Evolutionary conservation across 2,113 vertebrate genomes (phyloP).

Genomic region (Hippocampus barbouri): DNA sequence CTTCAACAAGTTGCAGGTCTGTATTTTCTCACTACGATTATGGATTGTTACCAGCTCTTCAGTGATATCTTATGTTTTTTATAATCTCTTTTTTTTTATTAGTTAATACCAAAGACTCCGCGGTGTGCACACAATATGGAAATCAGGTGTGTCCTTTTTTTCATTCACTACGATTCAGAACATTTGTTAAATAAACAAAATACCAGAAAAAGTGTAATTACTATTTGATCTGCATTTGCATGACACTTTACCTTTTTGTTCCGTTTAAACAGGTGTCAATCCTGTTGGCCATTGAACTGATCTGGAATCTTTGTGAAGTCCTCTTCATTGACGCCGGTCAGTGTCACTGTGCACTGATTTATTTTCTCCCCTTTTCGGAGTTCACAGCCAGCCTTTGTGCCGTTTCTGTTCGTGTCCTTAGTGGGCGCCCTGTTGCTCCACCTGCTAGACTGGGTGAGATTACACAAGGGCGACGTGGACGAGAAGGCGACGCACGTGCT

Average conservation of each 20-base stretch:
- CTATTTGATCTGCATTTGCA: background rate
- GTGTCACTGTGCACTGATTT: slow-evolving; percentile 10
- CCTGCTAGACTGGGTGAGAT: slow-evolving; percentile 91
- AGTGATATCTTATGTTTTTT: background rate
- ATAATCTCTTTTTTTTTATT: slow-evolving; percentile 29
- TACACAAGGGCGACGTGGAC: slow-evolving; percentile 90
- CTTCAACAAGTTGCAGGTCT: slow-evolving; percentile 85
- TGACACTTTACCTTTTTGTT: slow-evolving; percentile 5
- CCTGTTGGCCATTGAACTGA: slow-evolving; percentile 90
- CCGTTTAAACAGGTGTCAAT: slow-evolving; percentile 79
- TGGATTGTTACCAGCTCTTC: background rate
- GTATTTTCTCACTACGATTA: background rate
- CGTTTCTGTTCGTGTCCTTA: slow-evolving; percentile 35
- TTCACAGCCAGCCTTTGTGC: background rate
- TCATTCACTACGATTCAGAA: background rate
- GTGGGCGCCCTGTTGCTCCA: slow-evolving; percentile 85
- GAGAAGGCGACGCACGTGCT: slow-evolving; percentile 83
- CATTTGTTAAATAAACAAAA: background rate
- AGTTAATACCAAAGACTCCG: slow-evolving; percentile 78
- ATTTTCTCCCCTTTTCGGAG: background rate
- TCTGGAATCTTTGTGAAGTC: slow-evolving; percentile 98
- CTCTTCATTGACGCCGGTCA: slow-evolving; percentile 93
- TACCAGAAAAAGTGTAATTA: background rate
- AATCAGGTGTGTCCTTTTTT: slow-evolving; percentile 78
- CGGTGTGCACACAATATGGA: slow-evolving; percentile 72